phyloP scores from a whole-genome alignment of 2,888 invertebrate genomes.

The Stenurella melanura region DNA sequence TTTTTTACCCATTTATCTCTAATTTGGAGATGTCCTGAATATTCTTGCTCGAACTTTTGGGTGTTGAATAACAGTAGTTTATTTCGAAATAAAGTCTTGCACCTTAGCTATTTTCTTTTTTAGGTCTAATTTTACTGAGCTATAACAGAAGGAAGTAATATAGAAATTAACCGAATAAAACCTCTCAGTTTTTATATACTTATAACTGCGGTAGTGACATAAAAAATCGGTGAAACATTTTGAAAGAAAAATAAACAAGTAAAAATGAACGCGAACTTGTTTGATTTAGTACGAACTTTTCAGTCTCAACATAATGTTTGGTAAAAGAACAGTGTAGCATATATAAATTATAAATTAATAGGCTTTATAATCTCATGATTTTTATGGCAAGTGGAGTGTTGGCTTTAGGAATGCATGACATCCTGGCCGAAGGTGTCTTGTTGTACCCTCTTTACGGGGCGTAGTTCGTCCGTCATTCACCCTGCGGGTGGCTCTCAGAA shows the following conservation, averaged over 20 bases:
- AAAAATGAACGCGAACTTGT: background rate
- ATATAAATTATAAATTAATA: slow-evolving; percentile 52
- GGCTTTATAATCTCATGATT: slow-evolving; percentile 48
- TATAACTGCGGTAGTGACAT: background rate
- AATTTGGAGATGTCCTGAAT: no score
- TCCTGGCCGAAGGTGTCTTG: slow-evolving; percentile 56
- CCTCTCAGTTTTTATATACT: background rate
- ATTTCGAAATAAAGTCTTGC: no score
- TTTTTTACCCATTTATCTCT: no score
- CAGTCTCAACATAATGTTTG: slow-evolving; percentile 3
- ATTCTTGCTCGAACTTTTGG: no score
- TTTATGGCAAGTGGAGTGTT: slow-evolving; percentile 40
- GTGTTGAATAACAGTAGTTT: no score
- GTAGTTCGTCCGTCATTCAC: slow-evolving; percentile 64
- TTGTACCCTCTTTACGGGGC: slow-evolving; percentile 61
- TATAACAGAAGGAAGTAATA: no score
- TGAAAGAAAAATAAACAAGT: background rate
- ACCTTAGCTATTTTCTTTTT: no score
- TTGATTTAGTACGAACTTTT: background rate
- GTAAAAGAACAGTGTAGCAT: slow-evolving; percentile 21
- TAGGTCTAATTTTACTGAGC: no score
- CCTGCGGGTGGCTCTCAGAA: slow-evolving; percentile 64
- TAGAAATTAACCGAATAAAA: no score
- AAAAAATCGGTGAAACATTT: background rate
- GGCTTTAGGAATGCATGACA: slow-evolving; percentile 48